These are phyloP conservation scores for Vireo griseus DNA, from an alignment of 2,797 vertebrate species.

Conservation along the genomic window DNA sequence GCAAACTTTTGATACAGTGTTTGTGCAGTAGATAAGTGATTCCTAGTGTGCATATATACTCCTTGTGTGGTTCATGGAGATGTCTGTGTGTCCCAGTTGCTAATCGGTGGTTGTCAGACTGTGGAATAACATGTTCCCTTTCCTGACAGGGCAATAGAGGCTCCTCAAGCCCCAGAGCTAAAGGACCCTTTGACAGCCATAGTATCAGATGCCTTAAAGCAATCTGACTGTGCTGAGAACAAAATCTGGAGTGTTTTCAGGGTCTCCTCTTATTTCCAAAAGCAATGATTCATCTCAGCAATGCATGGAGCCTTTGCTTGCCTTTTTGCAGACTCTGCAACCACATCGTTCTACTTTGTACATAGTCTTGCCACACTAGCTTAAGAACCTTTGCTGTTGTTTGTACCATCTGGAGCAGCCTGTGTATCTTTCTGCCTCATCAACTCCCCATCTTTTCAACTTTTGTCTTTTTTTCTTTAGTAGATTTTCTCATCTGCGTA, in stretches of 20 bases:
- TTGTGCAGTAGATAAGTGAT: neutral
- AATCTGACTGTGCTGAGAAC: neutral
- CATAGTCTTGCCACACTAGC: neutral
- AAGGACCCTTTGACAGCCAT: neutral
- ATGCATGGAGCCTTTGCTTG: neutral
- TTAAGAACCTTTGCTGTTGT: neutral
- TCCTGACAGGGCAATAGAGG: neutral
- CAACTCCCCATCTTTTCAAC: neutral
- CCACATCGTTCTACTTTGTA: neutral
- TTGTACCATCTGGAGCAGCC: conserved; percentile 32
- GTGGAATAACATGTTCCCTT: neutral
- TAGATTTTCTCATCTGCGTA: neutral
- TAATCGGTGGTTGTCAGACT: neutral
- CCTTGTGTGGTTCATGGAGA: neutral
- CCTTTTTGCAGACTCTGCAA: neutral
- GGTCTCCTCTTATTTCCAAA: neutral
- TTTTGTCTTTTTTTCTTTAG: neutral
- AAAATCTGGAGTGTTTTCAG: neutral
- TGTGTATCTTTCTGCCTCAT: neutral
- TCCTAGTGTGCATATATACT: neutral
- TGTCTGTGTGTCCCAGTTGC: neutral
- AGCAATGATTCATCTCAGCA: neutral
- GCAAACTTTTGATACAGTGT: neutral
- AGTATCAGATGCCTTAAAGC: neutral
- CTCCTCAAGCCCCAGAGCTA: neutral